Evolutionary conservation across 2,888 invertebrate genomes (phyloP).

Genomic region (Mythimna ferrago): DNA sequence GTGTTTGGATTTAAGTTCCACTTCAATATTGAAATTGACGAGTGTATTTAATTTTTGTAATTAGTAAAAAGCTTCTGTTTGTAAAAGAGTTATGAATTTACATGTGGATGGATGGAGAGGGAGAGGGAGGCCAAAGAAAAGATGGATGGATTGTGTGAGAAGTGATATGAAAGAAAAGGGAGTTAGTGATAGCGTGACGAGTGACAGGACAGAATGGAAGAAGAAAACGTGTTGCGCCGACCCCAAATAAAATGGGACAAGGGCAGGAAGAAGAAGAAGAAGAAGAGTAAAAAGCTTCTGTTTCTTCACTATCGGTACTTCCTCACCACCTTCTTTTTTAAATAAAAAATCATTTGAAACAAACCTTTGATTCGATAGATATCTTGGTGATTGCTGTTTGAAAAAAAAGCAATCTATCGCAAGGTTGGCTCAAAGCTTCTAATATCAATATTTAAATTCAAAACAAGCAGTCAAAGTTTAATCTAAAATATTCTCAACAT

Average conservation of each 20-base stretch:
- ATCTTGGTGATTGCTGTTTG: not conserved
- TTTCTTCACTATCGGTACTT: conserved; percentile 4
- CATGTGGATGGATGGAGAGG: too few species aligned
- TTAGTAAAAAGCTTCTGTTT: not conserved
- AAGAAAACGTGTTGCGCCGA: too few species aligned
- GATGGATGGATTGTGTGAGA: too few species aligned
- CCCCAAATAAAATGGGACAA: too few species aligned
- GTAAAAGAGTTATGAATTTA: too few species aligned
- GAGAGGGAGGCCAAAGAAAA: too few species aligned
- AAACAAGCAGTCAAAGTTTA: conserved; percentile 5
- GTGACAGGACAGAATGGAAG: too few species aligned
- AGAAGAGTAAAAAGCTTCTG: not conserved
- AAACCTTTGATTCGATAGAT: not conserved
- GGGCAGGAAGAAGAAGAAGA: too few species aligned
- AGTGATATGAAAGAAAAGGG: too few species aligned
- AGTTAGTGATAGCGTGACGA: too few species aligned
- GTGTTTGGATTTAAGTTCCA: not conserved
- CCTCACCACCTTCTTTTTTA: not conserved
- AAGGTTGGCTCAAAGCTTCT: not conserved
- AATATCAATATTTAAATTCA: conserved; percentile 18
- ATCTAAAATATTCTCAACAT: conserved; percentile 14
- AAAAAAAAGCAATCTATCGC: not conserved
- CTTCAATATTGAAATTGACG: not conserved
- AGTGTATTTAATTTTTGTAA: not conserved
- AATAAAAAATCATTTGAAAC: conserved; percentile 1